Base-by-base conservation (phyloP, 2,888 invertebrate genomes). In the Rotaria sp. region DNA sequence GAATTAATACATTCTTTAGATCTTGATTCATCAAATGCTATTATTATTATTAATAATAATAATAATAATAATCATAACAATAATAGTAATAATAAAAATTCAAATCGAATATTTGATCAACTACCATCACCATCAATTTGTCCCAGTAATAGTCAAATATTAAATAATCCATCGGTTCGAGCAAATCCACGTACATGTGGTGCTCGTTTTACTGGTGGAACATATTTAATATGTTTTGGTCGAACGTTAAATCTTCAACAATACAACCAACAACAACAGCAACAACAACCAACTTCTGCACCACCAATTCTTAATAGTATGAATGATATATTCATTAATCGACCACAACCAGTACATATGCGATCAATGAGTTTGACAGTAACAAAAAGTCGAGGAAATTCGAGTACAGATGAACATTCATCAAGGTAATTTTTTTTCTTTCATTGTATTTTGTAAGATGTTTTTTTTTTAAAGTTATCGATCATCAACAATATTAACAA, bases 141-240 rank as follows among this genome's bases (percentile, higher is more conserved):
- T 80, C 24, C n/a, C 5, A 80, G 45, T 80, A 15, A 13, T 45
- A 80, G 11, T 80, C 67, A 30, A 18, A 35, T 18, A 35, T 35
- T 3, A 2, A 67, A 67, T 67, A 10, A 35, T 35, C 7, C 35
- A 35, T 35, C 67, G 7, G 10, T 80, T 26, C 80, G 45, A 41
- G 24, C 45, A 4, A 80, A 80, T 45, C 10, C 80, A 45, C 80
- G 80, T 26, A 80, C 80, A n/a, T 80, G 80, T 80, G 80, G 80
- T 45, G 80, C 80, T 24, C 80, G 80, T 26, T 80, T 80, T 80
- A 5, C 80, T 45, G 67, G 67, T 67, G 80, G 80, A 80, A 45
- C 26, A 80, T 26, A 80, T 45, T 45, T 80, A n/a, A 11, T 80
- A 45, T 80, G 80, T 80, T 80, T 80, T 80, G 80, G 80, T 80